Conservation (phyloP, 2,113 vertebrate genomes). For the Ochotona curzoniae region DNA sequence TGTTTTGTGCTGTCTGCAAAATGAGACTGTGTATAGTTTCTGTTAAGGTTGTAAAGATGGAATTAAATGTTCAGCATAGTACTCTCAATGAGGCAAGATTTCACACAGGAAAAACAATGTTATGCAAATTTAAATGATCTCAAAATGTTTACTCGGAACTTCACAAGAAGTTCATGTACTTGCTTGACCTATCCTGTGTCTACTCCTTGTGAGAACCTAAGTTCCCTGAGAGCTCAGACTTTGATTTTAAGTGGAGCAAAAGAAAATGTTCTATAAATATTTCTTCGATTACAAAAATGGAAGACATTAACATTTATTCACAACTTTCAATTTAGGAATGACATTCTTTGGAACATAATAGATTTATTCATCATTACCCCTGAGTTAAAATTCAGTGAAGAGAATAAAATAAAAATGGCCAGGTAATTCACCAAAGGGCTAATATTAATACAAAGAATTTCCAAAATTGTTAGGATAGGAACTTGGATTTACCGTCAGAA, state of each 20-base stretch:
- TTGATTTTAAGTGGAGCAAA: not conserved
- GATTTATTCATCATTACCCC: not conserved
- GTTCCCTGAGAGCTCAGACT: not conserved
- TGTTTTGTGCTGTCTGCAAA: not conserved
- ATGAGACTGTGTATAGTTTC: not conserved
- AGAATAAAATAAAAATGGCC: not conserved
- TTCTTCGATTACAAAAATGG: not conserved
- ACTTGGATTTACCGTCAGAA: not conserved
- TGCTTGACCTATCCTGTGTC: no score
- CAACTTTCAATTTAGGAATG: not conserved
- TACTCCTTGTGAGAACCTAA: not conserved
- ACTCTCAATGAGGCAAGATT: not conserved
- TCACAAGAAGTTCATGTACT: not conserved
- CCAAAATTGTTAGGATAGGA: not conserved
- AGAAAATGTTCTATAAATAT: not conserved
- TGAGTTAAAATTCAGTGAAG: not conserved
- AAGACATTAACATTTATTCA: not conserved
- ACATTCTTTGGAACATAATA: constrained; percentile 17
- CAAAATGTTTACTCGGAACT: not conserved
- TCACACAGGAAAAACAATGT: not conserved
- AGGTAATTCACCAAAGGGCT: not conserved
- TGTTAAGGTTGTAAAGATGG: not conserved
- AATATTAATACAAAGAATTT: not conserved
- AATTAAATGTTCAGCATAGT: not conserved
- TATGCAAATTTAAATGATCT: not conserved